Evolutionary conservation across 1,140 invertebrate species (phyloP), one percentile per base, ranked within the genome.

Genomic region (Glomeris maerens): DNA sequence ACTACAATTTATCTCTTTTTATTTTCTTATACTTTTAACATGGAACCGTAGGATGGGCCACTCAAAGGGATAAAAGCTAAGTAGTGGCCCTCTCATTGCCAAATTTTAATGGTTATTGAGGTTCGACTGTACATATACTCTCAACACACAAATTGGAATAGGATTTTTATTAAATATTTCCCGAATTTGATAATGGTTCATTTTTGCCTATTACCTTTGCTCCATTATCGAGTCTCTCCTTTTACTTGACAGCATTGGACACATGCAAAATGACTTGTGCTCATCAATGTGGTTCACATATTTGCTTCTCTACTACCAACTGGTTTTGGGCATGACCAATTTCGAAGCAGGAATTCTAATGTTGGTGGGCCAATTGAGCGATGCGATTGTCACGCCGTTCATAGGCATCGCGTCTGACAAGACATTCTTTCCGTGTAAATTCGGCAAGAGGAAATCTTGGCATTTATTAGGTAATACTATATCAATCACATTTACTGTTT

Each of bases 201-300:
- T n/a, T n/a, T n/a, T n/a, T n/a, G n/a, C n/a, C n/a, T n/a, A n/a
- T n/a, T n/a, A n/a, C n/a, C n/a, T n/a, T n/a, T n/a, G n/a, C n/a
- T n/a, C n/a, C n/a, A n/a, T n/a, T n/a, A n/a, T n/a, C n/a, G n/a
- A n/a, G n/a, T n/a, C n/a, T n/a, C n/a, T n/a, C n/a, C n/a, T n/a
- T n/a, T n/a, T n/a, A n/a, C n/a, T n/a, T n/a, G n/a, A 42, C 17
- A 42, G 79, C 41, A 71, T 84, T 57, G 87, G 86, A 0, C 92
- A 96, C 71, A 78, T 96, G 26, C 70, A 92, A 26, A 96, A 96
- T 68, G 93, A 97, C 72, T 74, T 96, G 3, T 93, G 88, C 71
- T 87, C 91, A 29, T 87, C 87, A 41, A 86, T 97, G 77, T 96
- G 93, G 93, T 98, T 97, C 64, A 90, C 87, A 0, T 98, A 97